Evolutionary conservation across 2,113 vertebrate species (phyloP).

Genomic region (Bucco capensis): DNA sequence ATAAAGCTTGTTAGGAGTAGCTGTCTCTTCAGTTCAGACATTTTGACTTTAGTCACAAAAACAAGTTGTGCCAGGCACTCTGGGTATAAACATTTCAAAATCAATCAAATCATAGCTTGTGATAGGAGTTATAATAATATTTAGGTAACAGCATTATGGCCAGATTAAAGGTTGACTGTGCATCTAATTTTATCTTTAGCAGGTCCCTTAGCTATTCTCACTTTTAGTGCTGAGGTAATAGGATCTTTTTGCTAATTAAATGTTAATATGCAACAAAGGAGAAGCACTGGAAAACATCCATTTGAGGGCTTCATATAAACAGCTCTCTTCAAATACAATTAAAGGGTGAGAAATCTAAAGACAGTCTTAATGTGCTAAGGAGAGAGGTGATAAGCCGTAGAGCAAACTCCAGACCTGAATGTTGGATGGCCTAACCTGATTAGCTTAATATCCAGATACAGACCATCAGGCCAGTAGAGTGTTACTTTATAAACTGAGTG

Average conservation of each 20-base stretch:
- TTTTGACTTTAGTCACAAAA: constrained; percentile 40
- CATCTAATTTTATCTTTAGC: not conserved
- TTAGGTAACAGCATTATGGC: not conserved
- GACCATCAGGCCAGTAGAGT: not conserved
- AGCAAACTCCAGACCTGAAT: not conserved
- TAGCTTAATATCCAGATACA: not conserved
- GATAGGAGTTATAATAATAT: not conserved
- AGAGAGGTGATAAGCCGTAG: not conserved
- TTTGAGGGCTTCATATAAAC: constrained; percentile 2
- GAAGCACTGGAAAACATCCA: constrained; percentile 13
- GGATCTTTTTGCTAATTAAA: constrained; percentile 43
- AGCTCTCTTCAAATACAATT: not conserved
- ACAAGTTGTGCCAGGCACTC: constrained; percentile 20
- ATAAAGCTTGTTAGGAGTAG: constrained; percentile 43
- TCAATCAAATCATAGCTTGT: constrained; percentile 31
- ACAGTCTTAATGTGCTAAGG: not conserved
- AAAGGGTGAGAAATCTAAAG: not conserved
- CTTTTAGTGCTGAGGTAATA: constrained; percentile 8
- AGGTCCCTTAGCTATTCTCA: constrained; percentile 20
- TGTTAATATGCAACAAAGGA: constrained; percentile 34
- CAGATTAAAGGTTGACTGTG: constrained; percentile 15
- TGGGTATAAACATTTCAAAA: constrained; percentile 32
- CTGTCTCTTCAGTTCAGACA: constrained; percentile 18
- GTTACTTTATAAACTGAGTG: not conserved
- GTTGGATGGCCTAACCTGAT: not conserved